Evolutionary conservation across 2,888 invertebrate species (phyloP).

Genomic region (Orthosia gracilis): DNA sequence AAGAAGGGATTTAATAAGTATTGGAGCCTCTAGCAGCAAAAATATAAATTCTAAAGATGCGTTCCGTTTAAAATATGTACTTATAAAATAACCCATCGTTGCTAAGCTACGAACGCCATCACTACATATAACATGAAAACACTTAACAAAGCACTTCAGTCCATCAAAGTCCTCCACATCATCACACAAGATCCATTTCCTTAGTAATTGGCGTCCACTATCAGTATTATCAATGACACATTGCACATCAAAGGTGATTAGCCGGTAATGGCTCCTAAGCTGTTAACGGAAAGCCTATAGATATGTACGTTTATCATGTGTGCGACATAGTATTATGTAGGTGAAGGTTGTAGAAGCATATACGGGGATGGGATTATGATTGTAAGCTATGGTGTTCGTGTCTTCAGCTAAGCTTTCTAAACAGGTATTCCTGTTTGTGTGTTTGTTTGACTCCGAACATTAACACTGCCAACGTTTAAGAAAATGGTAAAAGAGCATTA

Average conservation of each 20-base stretch:
- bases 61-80: too few species aligned
- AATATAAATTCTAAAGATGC: too few species aligned
- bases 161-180: constrained; percentile 14
- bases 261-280: constrained; percentile 50
- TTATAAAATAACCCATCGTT: background rate
- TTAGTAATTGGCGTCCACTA: constrained; percentile 24
- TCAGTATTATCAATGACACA: constrained; percentile 50
- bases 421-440: too few species aligned
- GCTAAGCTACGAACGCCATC: background rate
- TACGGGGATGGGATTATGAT: background rate
- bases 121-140: background rate
- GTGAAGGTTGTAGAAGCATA: constrained; percentile 9
- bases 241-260: constrained; percentile 58
- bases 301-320: constrained; percentile 29
- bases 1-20: too few species aligned
- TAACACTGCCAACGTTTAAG: too few species aligned
- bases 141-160: background rate
- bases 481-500: too few species aligned
- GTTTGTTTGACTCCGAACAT: too few species aligned
- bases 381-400: too few species aligned
- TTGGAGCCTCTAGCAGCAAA: too few species aligned
- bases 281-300: constrained; percentile 42
- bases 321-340: constrained; percentile 13
- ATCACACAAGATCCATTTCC: constrained; percentile 33
- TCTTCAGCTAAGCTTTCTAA: too few species aligned